phyloP scores from a whole-genome alignment of 2,888 invertebrate species.

The Mantis religiosa region DNA sequence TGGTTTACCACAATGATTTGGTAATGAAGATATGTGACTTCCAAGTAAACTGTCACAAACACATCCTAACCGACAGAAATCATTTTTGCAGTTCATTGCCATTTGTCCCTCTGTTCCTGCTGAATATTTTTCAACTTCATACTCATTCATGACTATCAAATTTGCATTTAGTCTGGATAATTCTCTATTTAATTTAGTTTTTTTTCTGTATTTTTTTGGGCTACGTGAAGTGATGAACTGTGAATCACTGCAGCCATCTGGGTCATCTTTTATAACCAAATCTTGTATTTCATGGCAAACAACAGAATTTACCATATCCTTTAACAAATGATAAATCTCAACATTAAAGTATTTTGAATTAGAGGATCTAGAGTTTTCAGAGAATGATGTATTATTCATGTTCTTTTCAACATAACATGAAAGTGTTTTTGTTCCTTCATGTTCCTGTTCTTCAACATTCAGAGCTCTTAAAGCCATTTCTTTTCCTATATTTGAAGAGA shows the following conservation, averaged over 20 bases:
- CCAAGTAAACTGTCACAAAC: slow-evolving; percentile 58
- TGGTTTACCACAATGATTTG: slow-evolving; percentile 58
- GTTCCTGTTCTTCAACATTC: too few relatives aligned
- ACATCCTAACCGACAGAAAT: slow-evolving; percentile 61
- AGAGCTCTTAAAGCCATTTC: too few relatives aligned
- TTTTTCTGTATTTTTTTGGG: neutral
- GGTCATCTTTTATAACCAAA: slow-evolving; percentile 47
- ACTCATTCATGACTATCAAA: slow-evolving; percentile 26
- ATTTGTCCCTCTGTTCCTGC: slow-evolving; percentile 33
- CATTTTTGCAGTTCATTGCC: slow-evolving; percentile 47
- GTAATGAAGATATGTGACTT: slow-evolving; percentile 36
- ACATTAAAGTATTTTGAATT: neutral
- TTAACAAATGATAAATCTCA: slow-evolving; percentile 42
- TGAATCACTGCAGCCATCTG: slow-evolving; percentile 17
- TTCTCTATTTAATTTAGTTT: slow-evolving; percentile 49
- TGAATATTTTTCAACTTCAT: slow-evolving; percentile 38
- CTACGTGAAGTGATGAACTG: slow-evolving; percentile 21
- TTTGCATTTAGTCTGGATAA: slow-evolving; percentile 62
- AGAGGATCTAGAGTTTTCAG: neutral
- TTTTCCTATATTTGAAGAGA: too few relatives aligned
- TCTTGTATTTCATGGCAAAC: slow-evolving; percentile 58
- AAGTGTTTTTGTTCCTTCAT: too few relatives aligned
- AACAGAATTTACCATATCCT: slow-evolving; percentile 56
- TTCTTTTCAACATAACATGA: too few relatives aligned
- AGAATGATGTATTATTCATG: too few relatives aligned